Base-by-base conservation (phyloP, 2,888 invertebrate genomes). In the Lycia hirtaria region DNA sequence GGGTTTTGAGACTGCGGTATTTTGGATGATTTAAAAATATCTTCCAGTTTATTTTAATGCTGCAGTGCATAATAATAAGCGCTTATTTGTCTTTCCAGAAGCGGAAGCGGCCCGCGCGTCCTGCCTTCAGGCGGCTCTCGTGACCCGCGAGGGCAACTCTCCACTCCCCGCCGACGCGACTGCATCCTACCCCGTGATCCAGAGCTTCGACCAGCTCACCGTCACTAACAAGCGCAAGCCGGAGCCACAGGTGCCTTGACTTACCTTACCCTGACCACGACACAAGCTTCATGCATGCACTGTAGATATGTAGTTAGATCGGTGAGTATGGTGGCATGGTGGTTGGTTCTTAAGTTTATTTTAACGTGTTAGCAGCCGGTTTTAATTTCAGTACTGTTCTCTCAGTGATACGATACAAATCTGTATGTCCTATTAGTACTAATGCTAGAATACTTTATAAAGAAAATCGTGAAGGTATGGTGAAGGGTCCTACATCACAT, bases 71-170 rank as follows among this genome's bases (percentile, higher is more conserved):
- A n/a, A n/a, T n/a, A n/a, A n/a, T n/a, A n/a, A n/a, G n/a, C n/a
- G 1, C 2, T 6, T 9, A 0, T 38, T 19, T 12, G 33, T 38
- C 7, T 15, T 51, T 32, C 26, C 93, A 97, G 98, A 98, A 89
- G 97, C 96, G 0, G 93, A 94, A 77, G 98, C 98, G 44, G 98
- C 98, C 0, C 93, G 93, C 37, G 82, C 92, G 26, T 96, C 97
- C 0, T 97, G 97, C 9, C 64, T 97, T 54, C 92, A 93, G 40
- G 92, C 94, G 9, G 93, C 94, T 3, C 81, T 98, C 20, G 94
- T 98, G 2, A 89, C 93, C 51, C 94, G 98, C 62, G 96, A 96
- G 62, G 98, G 97, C 49, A 98, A 98, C 83, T 94, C 93, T 0
- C 90, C 94, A 0, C 87, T 98, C 0, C 93, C 95, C 7, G 94